Evolutionary conservation across 2,888 invertebrate species (phyloP).

Genomic region (Drosophila pegasa): DNA sequence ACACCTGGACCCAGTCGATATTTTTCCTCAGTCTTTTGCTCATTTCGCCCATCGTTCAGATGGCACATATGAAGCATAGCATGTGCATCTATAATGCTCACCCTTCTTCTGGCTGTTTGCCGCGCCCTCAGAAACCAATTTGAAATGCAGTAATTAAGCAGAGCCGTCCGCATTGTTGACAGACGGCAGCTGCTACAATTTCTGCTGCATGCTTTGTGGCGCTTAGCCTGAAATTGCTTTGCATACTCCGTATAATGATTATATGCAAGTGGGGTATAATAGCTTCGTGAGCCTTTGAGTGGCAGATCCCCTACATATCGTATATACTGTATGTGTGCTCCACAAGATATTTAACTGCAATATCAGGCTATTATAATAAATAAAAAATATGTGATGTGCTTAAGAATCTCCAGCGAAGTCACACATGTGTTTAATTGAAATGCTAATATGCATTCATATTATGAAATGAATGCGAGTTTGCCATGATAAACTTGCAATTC

Average conservation of each 20-base stretch:
- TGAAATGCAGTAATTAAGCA: constrained; percentile 64
- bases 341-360: too few relatives aligned
- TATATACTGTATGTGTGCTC: too few relatives aligned
- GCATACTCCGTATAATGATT: not conserved
- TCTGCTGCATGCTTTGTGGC: constrained; percentile 37
- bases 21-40: too few relatives aligned
- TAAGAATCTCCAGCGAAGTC: too few relatives aligned
- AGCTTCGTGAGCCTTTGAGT: not conserved
- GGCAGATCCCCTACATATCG: not conserved
- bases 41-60: not conserved
- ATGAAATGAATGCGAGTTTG: not conserved
- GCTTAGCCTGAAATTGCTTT: constrained; percentile 4
- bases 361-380: too few relatives aligned
- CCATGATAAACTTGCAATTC: not conserved
- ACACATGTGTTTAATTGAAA: too few relatives aligned
- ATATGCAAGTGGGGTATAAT: not conserved
- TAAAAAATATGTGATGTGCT: too few relatives aligned
- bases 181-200: constrained; percentile 29
- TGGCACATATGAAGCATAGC: too few relatives aligned
- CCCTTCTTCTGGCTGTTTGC: constrained; percentile 7
- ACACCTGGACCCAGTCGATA: too few relatives aligned
- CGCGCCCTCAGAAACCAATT: constrained; percentile 29
- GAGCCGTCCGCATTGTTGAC: constrained; percentile 35
- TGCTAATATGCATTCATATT: too few relatives aligned
- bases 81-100: not conserved